Evolutionary conservation across 2,113 vertebrate genomes (phyloP), one percentile per base, ranked within the genome.

Genomic region (Ciconia boyciana): DNA sequence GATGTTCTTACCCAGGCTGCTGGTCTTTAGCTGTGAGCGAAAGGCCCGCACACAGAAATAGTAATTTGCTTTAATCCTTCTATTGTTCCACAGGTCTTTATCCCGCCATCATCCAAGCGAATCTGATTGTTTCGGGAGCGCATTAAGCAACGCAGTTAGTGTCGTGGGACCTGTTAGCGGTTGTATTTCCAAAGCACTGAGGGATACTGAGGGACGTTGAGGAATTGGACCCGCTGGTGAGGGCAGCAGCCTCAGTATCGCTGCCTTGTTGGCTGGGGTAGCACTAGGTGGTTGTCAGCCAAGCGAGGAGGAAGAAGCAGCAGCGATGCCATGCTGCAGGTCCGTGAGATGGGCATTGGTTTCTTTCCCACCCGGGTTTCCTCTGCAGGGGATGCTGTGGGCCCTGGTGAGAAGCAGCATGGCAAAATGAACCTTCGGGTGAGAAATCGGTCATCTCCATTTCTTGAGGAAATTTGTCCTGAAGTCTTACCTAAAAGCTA

Each of bases 301-400:
- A 31, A 46, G 60, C 2, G 1, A 11, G 48, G 64, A 61, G 16
- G 58, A 41, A 15, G 52, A 71, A 24, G 83, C 6, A 21, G 32
- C 25, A 26, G 29, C 7, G 12, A n/a, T 61, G 41, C 57, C 26
- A 3, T 36, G 31, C 69, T 55, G 51, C 36, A 13, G 32, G 11
- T 58, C 52, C 1, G 0, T 7, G 61, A 61, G 69, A 1, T 10
- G 22, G 17, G 1, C 16, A 5, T 6, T 1, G 13, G 36, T n/a
- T 69, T 22, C 77, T 87, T 55, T 51, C 54, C 69, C 72, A 57
- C 19, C 32, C 55, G 87, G 19, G 5, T 91, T 80, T 80, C 17
- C 21, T 64, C 49, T 31, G 21, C 8, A 0, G 2, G 46, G 34
- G n/a, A 17, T 54, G 28, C 64, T 36, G 25, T 14, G 43, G 22